Evolutionary conservation across 1,140 invertebrate genomes (phyloP).

Genomic region (Ceratina japonica): DNA sequence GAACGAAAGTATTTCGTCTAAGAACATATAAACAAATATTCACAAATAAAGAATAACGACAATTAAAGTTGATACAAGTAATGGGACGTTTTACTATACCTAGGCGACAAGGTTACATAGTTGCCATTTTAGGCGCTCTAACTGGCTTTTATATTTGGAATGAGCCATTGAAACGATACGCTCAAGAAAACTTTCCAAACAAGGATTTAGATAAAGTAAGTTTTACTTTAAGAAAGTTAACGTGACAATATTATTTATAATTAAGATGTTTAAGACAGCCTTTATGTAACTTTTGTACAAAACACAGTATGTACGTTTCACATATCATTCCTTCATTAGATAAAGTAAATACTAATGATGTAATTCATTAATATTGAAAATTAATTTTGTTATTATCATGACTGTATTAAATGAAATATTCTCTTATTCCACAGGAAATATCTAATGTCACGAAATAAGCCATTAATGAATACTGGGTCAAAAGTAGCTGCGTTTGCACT

Average conservation of each 20-base stretch:
- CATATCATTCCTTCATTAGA: too few relatives aligned
- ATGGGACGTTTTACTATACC: background rate
- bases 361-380: background rate
- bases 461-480: fast-evolving
- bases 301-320: background rate
- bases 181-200: background rate
- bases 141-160: conserved; percentile 49
- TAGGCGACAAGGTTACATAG: conserved; percentile 2
- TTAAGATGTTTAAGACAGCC: conserved; percentile 78
- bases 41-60: too few relatives aligned
- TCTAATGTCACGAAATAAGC: background rate
- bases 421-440: background rate
- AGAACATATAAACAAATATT: too few relatives aligned
- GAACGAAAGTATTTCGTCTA: too few relatives aligned
- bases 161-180: background rate
- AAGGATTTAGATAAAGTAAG: conserved; percentile 32
- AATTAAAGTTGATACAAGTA: too few relatives aligned
- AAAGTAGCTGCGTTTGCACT: fast-evolving
- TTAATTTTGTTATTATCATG: background rate
- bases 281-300: background rate
- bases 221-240: background rate
- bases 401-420: background rate
- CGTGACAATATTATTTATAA: too few relatives aligned
- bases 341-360: background rate
- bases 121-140: background rate